Evolutionary conservation across 2,113 vertebrate genomes (phyloP), one percentile per base, ranked within the genome.

Genomic region (Cavia porcellus): DNA sequence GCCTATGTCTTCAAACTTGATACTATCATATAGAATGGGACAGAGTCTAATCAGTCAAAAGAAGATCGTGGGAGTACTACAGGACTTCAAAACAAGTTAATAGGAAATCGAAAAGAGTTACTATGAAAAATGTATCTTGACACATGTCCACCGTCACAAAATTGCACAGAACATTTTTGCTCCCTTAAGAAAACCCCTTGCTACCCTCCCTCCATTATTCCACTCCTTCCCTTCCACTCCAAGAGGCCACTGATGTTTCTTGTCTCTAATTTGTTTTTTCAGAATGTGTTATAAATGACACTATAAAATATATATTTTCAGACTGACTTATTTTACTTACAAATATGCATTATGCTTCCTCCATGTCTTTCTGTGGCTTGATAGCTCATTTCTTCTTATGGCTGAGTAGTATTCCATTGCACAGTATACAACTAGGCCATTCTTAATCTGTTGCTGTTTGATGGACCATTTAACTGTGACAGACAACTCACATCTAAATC

Each of bases 381-480:
- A 75, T 59, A 81, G 57, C 72, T 86, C 47, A 77, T 93, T 96
- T 94, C 22, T 55, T 82, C 83, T 82, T 77, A 72, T 88, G 32
- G 25, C 59, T 68, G 42, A 55, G n/a, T 82, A 61, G 57, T 82
- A 86, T 68, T 75, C 79, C 35, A 38, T 66, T 90, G 35, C 70
- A 19, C 80, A n/a, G n/a, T 79, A 7, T 70, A 20, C 59, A 45
- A n/a, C 13, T 83, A 50, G 70, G 52, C 77, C 47, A 12, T 75
- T 84, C 25, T 74, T 86, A 77, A 68, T 28, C 12, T 90, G 3
- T 50, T 90, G 81, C 52, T 50, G 74, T 70, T 83, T 92, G 66
- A 92, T 95, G 75, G 32, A 28, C 13, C 64, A 70, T 66, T 77
- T 89, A 86, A 83, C 75, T 59, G 28, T 70, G n/a, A 77, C 59